These are phyloP conservation scores for Lagocephalus sceleratus DNA, from an alignment of 2,797 vertebrate species.

Conservation along the genomic window DNA sequence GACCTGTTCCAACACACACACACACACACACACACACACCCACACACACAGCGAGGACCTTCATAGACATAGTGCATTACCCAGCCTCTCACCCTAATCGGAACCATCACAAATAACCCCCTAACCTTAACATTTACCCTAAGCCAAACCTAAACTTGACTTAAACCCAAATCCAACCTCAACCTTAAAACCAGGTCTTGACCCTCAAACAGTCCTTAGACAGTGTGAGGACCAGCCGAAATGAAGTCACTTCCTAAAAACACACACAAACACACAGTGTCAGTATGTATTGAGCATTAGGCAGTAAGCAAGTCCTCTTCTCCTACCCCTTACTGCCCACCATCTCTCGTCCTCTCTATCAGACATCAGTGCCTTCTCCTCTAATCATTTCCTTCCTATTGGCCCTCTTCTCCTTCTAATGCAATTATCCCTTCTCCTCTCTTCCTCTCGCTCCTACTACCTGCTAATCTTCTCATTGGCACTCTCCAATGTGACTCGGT, in stretches of 20 bases:
- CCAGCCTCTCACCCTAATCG: too few species aligned
- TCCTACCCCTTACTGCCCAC: conserved; percentile 55
- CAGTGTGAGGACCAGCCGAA: too few species aligned
- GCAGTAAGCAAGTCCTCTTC: conserved; percentile 68
- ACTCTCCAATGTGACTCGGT: conserved; percentile 31
- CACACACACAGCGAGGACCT: conserved; percentile 13
- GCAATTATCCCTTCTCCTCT: conserved; percentile 75
- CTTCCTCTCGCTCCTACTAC: conserved; percentile 49
- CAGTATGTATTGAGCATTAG: conserved; percentile 74
- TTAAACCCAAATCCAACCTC: too few species aligned
- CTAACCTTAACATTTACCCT: too few species aligned
- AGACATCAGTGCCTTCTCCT: conserved; percentile 78
- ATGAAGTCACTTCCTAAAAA: too few species aligned
- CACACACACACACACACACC: conserved; percentile 36
- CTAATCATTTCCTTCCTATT: conserved; percentile 84
- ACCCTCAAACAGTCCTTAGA: too few species aligned
- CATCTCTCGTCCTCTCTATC: conserved; percentile 64
- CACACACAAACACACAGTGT: conserved; percentile 76
- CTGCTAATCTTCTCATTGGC: conserved; percentile 15
- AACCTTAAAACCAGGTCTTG: too few species aligned
- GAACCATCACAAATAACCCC: too few species aligned
- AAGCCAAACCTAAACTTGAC: too few species aligned
- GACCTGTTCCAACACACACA: conserved; percentile 29
- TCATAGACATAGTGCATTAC: too few species aligned
- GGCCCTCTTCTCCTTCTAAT: conserved; percentile 78